Percentiles rank a stretch among this genome's conserved stretches.
These are phyloP conservation scores for Cloeon dipterum DNA, from an alignment of 2,888 invertebrate genomes.

Conservation along the genomic window DNA sequence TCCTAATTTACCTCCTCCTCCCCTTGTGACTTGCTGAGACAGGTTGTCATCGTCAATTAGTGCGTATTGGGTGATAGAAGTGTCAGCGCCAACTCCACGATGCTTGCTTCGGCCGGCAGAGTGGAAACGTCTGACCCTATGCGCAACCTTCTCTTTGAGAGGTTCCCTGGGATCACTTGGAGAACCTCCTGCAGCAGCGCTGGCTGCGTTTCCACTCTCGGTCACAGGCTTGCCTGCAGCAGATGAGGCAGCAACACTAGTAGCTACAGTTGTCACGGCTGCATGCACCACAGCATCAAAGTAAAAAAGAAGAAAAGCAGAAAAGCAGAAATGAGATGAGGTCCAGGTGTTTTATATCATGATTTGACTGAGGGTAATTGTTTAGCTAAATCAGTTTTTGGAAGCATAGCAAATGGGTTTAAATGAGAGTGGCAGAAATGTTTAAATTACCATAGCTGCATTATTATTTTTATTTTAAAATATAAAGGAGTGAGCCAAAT, in stretches of 20 bases:
- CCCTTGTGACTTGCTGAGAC: slow-evolving; percentile 75
- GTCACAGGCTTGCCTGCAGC: not conserved
- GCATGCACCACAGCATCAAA: not conserved
- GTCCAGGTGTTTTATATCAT: no score
- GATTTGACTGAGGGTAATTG: no score
- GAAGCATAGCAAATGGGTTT: no score
- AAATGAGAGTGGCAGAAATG: no score
- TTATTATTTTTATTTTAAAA: no score
- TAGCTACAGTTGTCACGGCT: not conserved
- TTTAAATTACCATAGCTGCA: no score
- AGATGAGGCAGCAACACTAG: not conserved
- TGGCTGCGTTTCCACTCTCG: slow-evolving; percentile 9
- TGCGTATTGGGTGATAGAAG: slow-evolving; percentile 73
- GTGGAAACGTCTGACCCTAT: slow-evolving; percentile 9
- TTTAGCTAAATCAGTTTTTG: no score
- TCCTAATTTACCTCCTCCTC: slow-evolving; percentile 35
- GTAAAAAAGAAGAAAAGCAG: no score
- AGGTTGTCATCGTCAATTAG: slow-evolving; percentile 85
- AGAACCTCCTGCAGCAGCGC: slow-evolving; percentile 9
- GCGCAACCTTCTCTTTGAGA: slow-evolving; percentile 14
- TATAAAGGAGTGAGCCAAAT: no score
- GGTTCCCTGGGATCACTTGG: slow-evolving; percentile 18
- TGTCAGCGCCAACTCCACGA: slow-evolving; percentile 30
- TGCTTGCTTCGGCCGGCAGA: slow-evolving; percentile 10
- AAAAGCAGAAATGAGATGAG: no score